Percentiles rank a stretch among this genome's conserved stretches.
phyloP scores from a whole-genome alignment of 2,888 invertebrate genomes.

The Lymantria monacha region DNA sequence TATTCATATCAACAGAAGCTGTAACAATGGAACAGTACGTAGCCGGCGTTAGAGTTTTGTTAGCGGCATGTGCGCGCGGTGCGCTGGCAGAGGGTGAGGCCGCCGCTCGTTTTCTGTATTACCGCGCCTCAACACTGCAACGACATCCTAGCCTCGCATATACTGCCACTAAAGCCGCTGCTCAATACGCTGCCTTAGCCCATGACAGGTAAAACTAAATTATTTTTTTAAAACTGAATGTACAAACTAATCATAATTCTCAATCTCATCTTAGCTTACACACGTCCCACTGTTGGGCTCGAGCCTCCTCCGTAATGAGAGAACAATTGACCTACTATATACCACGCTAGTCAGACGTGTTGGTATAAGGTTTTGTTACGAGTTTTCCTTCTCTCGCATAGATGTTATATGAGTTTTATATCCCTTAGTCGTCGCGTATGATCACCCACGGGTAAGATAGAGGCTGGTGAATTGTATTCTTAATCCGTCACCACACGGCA shows the following conservation, averaged over 20 bases:
- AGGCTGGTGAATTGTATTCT: too few relatives aligned
- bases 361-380: too few relatives aligned
- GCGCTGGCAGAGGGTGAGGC: slow-evolving; percentile 85
- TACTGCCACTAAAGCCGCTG: slow-evolving; percentile 83
- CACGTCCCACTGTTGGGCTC: too few relatives aligned
- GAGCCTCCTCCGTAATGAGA: too few relatives aligned
- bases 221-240: not conserved
- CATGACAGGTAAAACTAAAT: slow-evolving; percentile 77
- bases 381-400: too few relatives aligned
- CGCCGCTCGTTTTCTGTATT: slow-evolving; percentile 84
- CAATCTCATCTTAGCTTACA: too few relatives aligned
- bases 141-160: slow-evolving; percentile 83
- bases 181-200: slow-evolving; percentile 81
- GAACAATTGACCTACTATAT: too few relatives aligned
- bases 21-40: slow-evolving; percentile 84
- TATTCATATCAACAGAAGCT: slow-evolving; percentile 50
- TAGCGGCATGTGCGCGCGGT: slow-evolving; percentile 82
- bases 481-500: not conserved
- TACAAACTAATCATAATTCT: not conserved
- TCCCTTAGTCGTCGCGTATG: too few relatives aligned
- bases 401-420: too few relatives aligned
- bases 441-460: too few relatives aligned
- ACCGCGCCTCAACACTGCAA: slow-evolving; percentile 85
- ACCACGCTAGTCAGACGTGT: too few relatives aligned
- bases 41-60: slow-evolving; percentile 82